Conservation (phyloP, 2,888 invertebrate species). For the Flexamia atlantica region DNA sequence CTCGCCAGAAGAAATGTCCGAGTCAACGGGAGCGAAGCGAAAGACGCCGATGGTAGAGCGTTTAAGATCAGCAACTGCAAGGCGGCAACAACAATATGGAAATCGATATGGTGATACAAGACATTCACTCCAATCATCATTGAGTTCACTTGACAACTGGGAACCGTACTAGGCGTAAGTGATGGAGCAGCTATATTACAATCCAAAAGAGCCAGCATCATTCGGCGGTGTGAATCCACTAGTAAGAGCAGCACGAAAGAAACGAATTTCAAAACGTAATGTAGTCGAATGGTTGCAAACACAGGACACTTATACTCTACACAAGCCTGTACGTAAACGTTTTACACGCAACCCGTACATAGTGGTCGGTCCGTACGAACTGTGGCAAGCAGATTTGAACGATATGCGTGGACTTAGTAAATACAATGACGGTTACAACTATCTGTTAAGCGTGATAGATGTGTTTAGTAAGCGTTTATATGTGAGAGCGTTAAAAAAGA, state of each 20-base stretch:
- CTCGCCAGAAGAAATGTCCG: too few species aligned
- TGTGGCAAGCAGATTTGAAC: conserved; percentile 6
- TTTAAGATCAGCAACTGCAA: too few species aligned
- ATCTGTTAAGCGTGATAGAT: conserved; percentile 68
- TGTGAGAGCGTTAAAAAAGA: conserved; percentile 68
- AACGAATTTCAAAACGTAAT: background rate
- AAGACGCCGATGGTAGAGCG: too few species aligned
- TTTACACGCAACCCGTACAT: conserved; percentile 4
- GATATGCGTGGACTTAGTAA: conserved; percentile 55
- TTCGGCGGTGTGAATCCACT: background rate
- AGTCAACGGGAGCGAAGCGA: too few species aligned
- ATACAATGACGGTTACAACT: conserved; percentile 66
- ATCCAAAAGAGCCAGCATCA: background rate
- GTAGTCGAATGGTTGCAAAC: background rate
- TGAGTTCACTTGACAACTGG: background rate
- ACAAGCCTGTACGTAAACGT: background rate
- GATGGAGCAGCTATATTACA: background rate
- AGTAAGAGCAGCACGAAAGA: background rate
- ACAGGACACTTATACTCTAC: conserved; percentile 13
- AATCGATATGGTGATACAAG: too few species aligned
- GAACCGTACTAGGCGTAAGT: background rate
- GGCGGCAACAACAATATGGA: too few species aligned
- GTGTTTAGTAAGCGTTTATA: conserved; percentile 67
- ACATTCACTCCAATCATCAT: too few species aligned
- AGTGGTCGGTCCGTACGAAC: conserved; percentile 53